Base-by-base conservation (phyloP, 2,888 invertebrate genomes). In the Eupithecia inturbata region DNA sequence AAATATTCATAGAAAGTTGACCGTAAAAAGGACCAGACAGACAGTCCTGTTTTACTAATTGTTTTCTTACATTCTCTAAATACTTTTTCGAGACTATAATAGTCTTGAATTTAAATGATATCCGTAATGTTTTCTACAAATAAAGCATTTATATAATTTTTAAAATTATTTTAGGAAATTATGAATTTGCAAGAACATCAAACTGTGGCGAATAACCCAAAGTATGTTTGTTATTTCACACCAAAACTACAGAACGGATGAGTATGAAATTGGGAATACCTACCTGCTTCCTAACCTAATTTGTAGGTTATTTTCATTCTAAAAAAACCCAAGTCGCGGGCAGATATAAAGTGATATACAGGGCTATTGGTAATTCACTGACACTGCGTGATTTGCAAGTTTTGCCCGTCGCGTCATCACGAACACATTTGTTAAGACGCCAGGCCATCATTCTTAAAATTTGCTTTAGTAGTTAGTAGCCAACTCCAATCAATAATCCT, bases 1-100 rank as follows among this genome's bases (percentile, higher is more conserved):
- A 64, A 33, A 10, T 72, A 71, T 62, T 62, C 67, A 62, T 74
- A 74, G 74, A 74, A 74, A 74, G 74, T 72, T 71, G 60, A 33
- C 45, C 12, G 60, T 63, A 39, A 63, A 68, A 70, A 57, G 14
- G 64, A 67, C 64, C 67, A 70, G 73, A 63, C 67, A 70, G 73
- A 63, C 28, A n/a, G 36, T 63, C 60, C 28, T 31, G 63, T 49
- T 72, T 53, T 64, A 39, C 16, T 39, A 57, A 28, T 36, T 22
- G 26, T 62, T 49, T 41, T 49, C 33, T 36, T 26, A 1, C 33
- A 45, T 31, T 62, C 31, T 62, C 31, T 62, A 62, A 19, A 62
- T 57, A 26, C 12, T 26, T 14, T 1, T 12, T 57, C 3, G 12
- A 22, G 53, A 22, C 22, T 53, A 22, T 9, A 10, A 53, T 22